phyloP scores from a whole-genome alignment of 2,888 invertebrate genomes.

The Pegoplata infirma region DNA sequence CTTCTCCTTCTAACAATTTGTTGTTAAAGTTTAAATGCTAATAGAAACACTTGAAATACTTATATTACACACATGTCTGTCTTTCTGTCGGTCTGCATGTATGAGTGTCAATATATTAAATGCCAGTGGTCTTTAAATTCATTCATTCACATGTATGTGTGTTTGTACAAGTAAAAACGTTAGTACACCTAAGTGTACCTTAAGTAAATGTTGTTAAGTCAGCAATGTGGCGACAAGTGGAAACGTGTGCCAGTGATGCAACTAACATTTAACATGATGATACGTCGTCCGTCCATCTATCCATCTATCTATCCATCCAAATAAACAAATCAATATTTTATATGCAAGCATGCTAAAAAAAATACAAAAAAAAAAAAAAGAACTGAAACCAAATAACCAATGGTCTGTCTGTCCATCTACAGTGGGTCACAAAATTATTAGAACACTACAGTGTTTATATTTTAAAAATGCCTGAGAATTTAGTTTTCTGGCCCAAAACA shows the following conservation, averaged over 20 bases:
- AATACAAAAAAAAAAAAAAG: background rate
- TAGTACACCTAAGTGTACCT: slow-evolving; percentile 8
- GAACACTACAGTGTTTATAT: background rate
- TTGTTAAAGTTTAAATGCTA: slow-evolving; percentile 56
- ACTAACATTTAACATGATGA: slow-evolving; percentile 59
- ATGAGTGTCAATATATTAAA: slow-evolving; percentile 42
- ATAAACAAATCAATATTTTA: slow-evolving; percentile 44
- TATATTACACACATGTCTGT: slow-evolving; percentile 14
- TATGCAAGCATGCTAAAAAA: slow-evolving; percentile 14
- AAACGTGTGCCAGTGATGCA: slow-evolving; percentile 60
- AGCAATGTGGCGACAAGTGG: slow-evolving; percentile 46
- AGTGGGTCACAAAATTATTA: background rate
- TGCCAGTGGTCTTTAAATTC: slow-evolving; percentile 45
- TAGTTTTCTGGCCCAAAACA: too few relatives aligned
- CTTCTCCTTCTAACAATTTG: slow-evolving; percentile 35
- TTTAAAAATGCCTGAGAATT: too few relatives aligned
- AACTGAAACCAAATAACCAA: background rate
- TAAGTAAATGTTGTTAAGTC: slow-evolving; percentile 46
- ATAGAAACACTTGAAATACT: slow-evolving; percentile 56
- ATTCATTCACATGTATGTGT: background rate
- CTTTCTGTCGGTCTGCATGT: background rate
- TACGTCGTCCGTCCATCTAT: too few relatives aligned
- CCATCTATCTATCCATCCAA: slow-evolving; percentile 43
- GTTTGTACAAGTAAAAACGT: too few relatives aligned
- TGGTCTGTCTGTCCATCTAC: slow-evolving; percentile 13